Evolutionary conservation across 2,113 vertebrate species (phyloP), one percentile per base, ranked within the genome.

Genomic region (Uria aalge): DNA sequence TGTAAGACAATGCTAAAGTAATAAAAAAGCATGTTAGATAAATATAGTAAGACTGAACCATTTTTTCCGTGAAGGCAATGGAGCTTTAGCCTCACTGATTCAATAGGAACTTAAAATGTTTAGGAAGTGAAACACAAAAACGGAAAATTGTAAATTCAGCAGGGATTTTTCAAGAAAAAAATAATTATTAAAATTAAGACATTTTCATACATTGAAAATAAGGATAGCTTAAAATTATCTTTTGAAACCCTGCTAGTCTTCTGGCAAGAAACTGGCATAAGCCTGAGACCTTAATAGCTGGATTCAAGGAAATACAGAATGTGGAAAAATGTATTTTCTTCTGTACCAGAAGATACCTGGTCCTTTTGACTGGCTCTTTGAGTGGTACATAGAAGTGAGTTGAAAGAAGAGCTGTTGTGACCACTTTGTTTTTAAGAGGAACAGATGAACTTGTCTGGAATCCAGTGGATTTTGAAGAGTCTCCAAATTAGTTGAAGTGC

Each of bases 321-420:
- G 3, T 71, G 43, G n/a, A 75, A 78, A 57, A 79, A 17, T 9
- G 5, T 47, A 18, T 50, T 34, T 3, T 26, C 13, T 88, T 66
- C 41, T 0, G 0, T 62, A 32, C 5, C 0, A 1, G 23, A 41
- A 68, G 18, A 23, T 48, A 29, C 4, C 11, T 50, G 41, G 20
- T 80, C 43, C 34, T 85, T 76, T 27, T 81, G 50, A 21, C 24
- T 92, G 60, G 34, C 26, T 12, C 13, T 27, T 12, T 29, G 23
- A 12, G 7, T 56, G n/a, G 24, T 64, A 34, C 5, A 3, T n/a
- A 12, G 11, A 74, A 90, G 9, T 5, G 1, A 66, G 11, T 72
- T 67, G 23, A 23, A 73, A 36, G 34, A 38, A 8, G n/a, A 75
- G 18, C 34, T 27, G 16, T 77, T 69, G 9, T 20, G 16, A 59